phyloP scores from a whole-genome alignment of 2,888 invertebrate genomes.

The Argyresthia goedartella region DNA sequence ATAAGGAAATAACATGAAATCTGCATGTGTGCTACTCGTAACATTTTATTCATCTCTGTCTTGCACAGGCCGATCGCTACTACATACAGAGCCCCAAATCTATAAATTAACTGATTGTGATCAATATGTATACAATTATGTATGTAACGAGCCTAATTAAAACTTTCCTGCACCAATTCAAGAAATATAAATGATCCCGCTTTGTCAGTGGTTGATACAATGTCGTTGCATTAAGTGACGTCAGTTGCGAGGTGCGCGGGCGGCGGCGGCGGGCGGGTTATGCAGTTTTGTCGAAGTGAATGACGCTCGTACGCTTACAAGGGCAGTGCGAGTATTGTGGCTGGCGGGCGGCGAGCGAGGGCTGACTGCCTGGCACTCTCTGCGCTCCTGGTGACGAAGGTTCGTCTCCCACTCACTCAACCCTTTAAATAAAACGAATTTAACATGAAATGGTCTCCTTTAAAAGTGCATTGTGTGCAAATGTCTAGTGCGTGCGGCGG shows the following conservation, averaged over 20 bases:
- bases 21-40: slow-evolving; percentile 19
- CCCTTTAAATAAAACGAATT: slow-evolving; percentile 51
- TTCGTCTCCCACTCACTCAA: slow-evolving; percentile 45
- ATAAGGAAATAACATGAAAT: slow-evolving; percentile 29
- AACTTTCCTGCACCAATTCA: too few species aligned
- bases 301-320: background rate
- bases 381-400: slow-evolving; percentile 52
- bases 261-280: background rate
- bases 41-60: too few species aligned
- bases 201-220: too few species aligned
- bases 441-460: slow-evolving; percentile 30
- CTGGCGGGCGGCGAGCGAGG: slow-evolving; percentile 16
- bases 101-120: too few species aligned
- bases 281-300: background rate
- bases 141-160: too few species aligned
- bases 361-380: slow-evolving; percentile 28
- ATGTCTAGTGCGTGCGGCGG: slow-evolving; percentile 14
- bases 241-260: background rate
- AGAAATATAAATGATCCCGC: too few species aligned
- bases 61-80: too few species aligned
- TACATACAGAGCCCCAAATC: too few species aligned
- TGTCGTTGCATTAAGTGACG: background rate
- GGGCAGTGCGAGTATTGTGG: background rate
- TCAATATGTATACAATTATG: too few species aligned
- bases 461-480: slow-evolving; percentile 28